Percentiles rank a stretch among this genome's conserved stretches.
phyloP scores from a whole-genome alignment of 1,140 invertebrate genomes.

The Oryzaephilus surinamensis region DNA sequence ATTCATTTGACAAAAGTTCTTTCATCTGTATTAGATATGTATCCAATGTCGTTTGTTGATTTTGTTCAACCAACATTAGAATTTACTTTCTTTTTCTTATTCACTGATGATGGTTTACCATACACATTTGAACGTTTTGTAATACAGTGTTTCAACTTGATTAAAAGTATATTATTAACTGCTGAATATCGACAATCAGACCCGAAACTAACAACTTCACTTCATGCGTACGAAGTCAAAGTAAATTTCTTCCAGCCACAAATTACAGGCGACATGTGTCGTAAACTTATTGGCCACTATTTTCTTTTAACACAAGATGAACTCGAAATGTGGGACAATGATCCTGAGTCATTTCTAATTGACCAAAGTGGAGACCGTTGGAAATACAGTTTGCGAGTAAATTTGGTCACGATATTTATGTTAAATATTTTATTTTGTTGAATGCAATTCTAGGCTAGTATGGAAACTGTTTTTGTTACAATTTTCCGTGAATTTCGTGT shows the following conservation, averaged over 20 bases:
- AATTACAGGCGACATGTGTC: slow-evolving; percentile 65
- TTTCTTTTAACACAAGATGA: slow-evolving; percentile 77
- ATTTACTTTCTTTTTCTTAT: slow-evolving; percentile 75
- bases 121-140: slow-evolving; percentile 74
- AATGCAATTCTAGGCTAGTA: slow-evolving; percentile 59
- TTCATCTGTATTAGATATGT: slow-evolving; percentile 59
- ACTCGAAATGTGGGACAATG: slow-evolving; percentile 76
- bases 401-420: slow-evolving; percentile 16
- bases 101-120: slow-evolving; percentile 63
- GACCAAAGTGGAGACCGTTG: slow-evolving; percentile 84
- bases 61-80: slow-evolving; percentile 69
- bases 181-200: slow-evolving; percentile 60
- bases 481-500: slow-evolving; percentile 72
- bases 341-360: slow-evolving; percentile 80
- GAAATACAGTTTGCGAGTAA: slow-evolving; percentile 81
- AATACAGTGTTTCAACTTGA: slow-evolving; percentile 81
- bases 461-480: slow-evolving; percentile 73
- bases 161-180: slow-evolving; percentile 73
- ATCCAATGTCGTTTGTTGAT: slow-evolving; percentile 68
- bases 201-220: slow-evolving; percentile 40
- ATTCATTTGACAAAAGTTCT: slow-evolving; percentile 70
- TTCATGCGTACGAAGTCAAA: slow-evolving; percentile 54
- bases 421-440: slow-evolving; percentile 9
- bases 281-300: slow-evolving; percentile 76
- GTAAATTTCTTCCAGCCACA: slow-evolving; percentile 59